Evolutionary conservation across 2,888 invertebrate species (phyloP), one percentile per base, ranked within the genome.

Genomic region (Phengaris arion): DNA sequence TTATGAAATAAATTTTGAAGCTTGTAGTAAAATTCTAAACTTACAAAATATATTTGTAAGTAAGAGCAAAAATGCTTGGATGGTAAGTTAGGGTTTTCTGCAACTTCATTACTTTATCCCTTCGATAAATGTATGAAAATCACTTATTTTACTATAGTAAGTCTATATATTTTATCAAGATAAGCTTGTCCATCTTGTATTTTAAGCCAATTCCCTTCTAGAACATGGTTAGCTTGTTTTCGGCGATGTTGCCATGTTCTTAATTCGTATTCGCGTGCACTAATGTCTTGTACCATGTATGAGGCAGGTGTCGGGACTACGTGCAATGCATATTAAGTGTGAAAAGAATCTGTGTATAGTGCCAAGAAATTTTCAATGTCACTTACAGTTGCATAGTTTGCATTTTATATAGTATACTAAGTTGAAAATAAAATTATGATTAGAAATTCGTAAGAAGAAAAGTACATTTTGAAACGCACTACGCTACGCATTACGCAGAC

Each of bases 291-390:
- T 5, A 10, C 64, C 6, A 45, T 64, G 64, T 64, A 0, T 35
- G 35, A 64, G 35, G 64, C 64, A 64, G 64, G 35, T 64, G 64
- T 64, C 45, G 7, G 35, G 13, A 35, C 35, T 64, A 35, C 64
- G 45, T 45, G 64, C 0, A 45, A 35, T 64, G 35, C 64, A 64
- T 64, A 35, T 45, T 64, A 35, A 64, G 35, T 64, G 35, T 45
- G 12, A 64, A 10, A 64, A 64, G 22, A 35, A 64, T 64, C 64
- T 12, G 64, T 35, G 35, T 64, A 45, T 35, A 6, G 35, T 64
- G 64, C 64, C 64, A 64, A 35, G 35, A 64, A 13, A 64, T 64
- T 64, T 64, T 64, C 45, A 64, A 64, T 64, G 64, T 64, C 64
- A 64, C 64, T 64, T 45, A 64, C 22, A 64, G 64, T 64, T 64